These are phyloP conservation scores for Zoanthus solanderi DNA, from an alignment of 92 coral and sea anemone species.

Conservation along the genomic window DNA sequence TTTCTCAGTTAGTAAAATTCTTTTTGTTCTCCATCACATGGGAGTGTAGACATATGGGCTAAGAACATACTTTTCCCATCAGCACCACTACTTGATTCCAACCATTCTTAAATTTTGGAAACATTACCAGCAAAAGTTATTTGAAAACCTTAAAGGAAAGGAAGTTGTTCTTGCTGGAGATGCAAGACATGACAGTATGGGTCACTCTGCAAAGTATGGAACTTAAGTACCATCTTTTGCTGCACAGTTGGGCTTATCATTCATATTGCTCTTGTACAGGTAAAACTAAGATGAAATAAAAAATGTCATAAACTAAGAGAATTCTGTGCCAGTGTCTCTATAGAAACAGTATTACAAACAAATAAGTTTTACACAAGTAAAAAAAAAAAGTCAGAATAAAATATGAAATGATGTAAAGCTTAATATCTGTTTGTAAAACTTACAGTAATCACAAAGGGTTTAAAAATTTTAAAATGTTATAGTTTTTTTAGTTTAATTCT, in stretches of 20 bases:
- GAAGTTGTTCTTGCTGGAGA: conserved; percentile 66
- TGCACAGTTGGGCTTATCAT: conserved; percentile 53
- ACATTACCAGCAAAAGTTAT: conserved; percentile 43
- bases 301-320: background rate
- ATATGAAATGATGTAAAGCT: too few species aligned
- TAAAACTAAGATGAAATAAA: too few species aligned
- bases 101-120: conserved; percentile 51
- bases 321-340: too few species aligned
- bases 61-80: conserved; percentile 53
- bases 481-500: too few species aligned
- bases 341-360: background rate
- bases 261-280: background rate
- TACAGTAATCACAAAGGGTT: too few species aligned
- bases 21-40: conserved; percentile 56
- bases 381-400: too few species aligned
- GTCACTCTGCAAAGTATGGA: conserved; percentile 63
- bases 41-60: conserved; percentile 48
- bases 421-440: too few species aligned
- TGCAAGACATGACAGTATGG: conserved; percentile 67
- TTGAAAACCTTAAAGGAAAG: conserved; percentile 53
- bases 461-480: too few species aligned
- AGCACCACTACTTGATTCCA: conserved; percentile 59
- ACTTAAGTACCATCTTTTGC: conserved; percentile 60
- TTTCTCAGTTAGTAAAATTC: conserved; percentile 34
- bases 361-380: background rate